Base-by-base conservation (phyloP, 2,888 invertebrate genomes). In the Mylabris sibirica region DNA sequence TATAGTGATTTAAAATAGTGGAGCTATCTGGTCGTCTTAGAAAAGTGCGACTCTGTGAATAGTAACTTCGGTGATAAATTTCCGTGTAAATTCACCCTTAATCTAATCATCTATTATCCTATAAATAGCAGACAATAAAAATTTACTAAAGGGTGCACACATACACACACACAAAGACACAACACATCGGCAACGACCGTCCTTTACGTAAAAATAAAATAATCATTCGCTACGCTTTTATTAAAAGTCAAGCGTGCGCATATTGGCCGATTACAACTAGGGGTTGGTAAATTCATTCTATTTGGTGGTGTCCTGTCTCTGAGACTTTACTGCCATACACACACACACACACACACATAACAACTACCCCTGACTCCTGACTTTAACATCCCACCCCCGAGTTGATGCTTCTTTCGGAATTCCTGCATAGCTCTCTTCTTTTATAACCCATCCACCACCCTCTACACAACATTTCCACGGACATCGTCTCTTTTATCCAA, bases 161-260 rank as follows among this genome's bases (percentile, higher is more conserved):
- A 30, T 30, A n/a, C n/a, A n/a, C 34, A 34, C 34, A 5, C 68
- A 75, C 35, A n/a, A n/a, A n/a, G n/a, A n/a, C n/a, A n/a, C n/a
- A n/a, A n/a, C n/a, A n/a, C n/a, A n/a, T n/a, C n/a, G n/a, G n/a
- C 76, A 72, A 71, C 70, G 64, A 70, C 69, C 67, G 67, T 73
- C 38, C 30, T 73, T 74, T 65, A 75, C 73, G 12, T 44, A 17
- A 76, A 78, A 81, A 82, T 82, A 81, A 82, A 82, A 82, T 80
- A 81, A 80, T 81, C 81, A 81, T 82, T 82, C 82, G 81, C 80
- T 76, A 76, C 78, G 80, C 80, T 81, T 83, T 82, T 83, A 83
- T 81, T 83, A 83, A 83, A 83, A 83, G 82, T 83, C 82, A 82
- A 82, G 82, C 82, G 82, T 82, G 82, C 81, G 81, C 81, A 82